Evolutionary conservation across 2,113 vertebrate genomes (phyloP), one percentile per base, ranked within the genome.

Genomic region (Puma concolor): DNA sequence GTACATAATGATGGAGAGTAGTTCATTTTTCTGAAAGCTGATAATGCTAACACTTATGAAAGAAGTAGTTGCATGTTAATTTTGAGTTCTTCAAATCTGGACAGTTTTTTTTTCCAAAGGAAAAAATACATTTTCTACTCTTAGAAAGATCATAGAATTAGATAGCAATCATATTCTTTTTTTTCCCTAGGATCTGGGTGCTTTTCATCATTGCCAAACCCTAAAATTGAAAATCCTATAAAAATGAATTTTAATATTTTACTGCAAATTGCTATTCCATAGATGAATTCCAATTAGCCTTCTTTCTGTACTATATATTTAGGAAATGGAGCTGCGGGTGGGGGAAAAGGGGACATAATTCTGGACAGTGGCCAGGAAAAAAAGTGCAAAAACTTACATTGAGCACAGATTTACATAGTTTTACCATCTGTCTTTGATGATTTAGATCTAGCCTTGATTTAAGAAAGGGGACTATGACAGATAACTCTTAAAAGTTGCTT

Each of bases 51-150:
- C 81, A 94, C 57, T 95, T 95, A 97, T 50, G 36, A 97, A 96
- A 97, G 83, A 95, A 97, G 50, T 91, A 87, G 54, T 97, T 97
- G 95, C 27, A 91, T 94, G 76, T 88, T 96, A 95, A 96, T 96
- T 98, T 97, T 93, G 95, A 96, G 81, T 97, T 92, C 54, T 90
- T 97, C 69, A 96, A 95, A 96, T 95, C 88, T 97, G 71, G 41
- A 41, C 52, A 83, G 21, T 92, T 97, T 90, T 93, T 97, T 83
- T 27, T 44, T 44, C 44, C 63, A 87, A 83, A 97, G 31, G 48
- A 96, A 91, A 92, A 84, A 57, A 91, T 27, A 87, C 12, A 92
- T 87, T 97, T 98, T 97, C 77, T 97, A 93, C 88, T 95, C 91
- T 94, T 94, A 80, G 81, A 96, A 94, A 82, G 66, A 98, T 95